Conservation (phyloP, 2,888 invertebrate genomes). For the Polymixis lichenea region DNA sequence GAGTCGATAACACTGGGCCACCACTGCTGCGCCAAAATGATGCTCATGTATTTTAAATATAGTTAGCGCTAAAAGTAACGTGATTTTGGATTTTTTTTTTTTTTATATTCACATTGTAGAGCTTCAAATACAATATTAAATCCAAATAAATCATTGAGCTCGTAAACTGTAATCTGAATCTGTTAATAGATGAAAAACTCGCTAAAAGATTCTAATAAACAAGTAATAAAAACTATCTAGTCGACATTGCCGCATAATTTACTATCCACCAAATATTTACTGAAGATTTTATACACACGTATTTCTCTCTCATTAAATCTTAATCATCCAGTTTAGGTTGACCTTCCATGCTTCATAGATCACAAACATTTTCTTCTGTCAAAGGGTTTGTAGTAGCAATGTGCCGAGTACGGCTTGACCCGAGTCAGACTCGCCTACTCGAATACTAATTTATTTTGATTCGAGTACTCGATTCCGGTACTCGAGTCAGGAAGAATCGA, state of each 20-base stretch:
- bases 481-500: no score
- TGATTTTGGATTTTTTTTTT: no score
- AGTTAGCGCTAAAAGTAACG: no score
- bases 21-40: no score
- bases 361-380: slow-evolving; percentile 9
- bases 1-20: no score
- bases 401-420: no score
- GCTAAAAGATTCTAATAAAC: slow-evolving; percentile 56
- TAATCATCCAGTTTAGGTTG: slow-evolving; percentile 52
- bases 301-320: slow-evolving; percentile 39
- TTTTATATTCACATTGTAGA: neutral
- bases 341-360: slow-evolving; percentile 31
- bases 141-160: slow-evolving; percentile 19
- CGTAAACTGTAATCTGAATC: slow-evolving; percentile 38
- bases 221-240: slow-evolving; percentile 55
- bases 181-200: slow-evolving; percentile 35
- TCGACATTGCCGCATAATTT: slow-evolving; percentile 50
- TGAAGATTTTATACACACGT: slow-evolving; percentile 25
- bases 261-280: slow-evolving; percentile 44
- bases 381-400: neutral
- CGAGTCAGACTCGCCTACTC: no score
- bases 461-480: no score
- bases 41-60: no score
- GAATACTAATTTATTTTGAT: no score
- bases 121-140: slow-evolving; percentile 18